A percentile compares a stretch with the other conserved stretches of the same genome.
Conservation (phyloP, 2,888 invertebrate genomes). For the Ectemnius cavifrons region DNA sequence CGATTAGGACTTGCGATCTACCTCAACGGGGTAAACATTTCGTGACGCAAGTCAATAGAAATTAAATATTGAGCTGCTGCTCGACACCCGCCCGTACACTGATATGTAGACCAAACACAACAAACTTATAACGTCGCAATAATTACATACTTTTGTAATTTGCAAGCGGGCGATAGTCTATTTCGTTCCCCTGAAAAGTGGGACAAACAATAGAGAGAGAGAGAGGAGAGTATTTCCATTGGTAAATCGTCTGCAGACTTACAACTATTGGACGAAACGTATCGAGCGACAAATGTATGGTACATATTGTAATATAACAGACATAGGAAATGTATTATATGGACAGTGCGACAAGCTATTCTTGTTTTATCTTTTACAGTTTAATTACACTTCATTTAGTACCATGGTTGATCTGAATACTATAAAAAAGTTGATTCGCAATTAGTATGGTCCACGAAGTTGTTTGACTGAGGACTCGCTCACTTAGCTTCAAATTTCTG, state of each 20-base stretch:
- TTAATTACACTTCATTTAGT: constrained; percentile 4
- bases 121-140: neutral
- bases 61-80: neutral
- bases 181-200: neutral
- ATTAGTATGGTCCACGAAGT: neutral
- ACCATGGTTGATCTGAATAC: neutral
- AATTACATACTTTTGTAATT: too few species aligned
- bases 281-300: constrained; percentile 26
- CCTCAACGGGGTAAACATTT: constrained; percentile 19
- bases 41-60: neutral
- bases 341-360: constrained; percentile 18
- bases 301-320: constrained; percentile 43
- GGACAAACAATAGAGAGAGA: constrained; percentile 3
- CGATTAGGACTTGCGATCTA: constrained; percentile 36
- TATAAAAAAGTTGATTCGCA: neutral
- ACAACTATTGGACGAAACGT: constrained; percentile 35
- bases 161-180: too few species aligned
- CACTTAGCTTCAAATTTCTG: constrained; percentile 2
- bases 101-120: neutral
- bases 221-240: constrained; percentile 11
- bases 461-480: constrained; percentile 17
- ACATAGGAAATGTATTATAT: constrained; percentile 34
- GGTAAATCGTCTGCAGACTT: constrained; percentile 28
- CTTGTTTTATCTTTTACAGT: constrained; percentile 1
- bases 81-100: neutral